Conservation (phyloP, 2,113 vertebrate species). For the Gasterosteus aculeatus region DNA sequence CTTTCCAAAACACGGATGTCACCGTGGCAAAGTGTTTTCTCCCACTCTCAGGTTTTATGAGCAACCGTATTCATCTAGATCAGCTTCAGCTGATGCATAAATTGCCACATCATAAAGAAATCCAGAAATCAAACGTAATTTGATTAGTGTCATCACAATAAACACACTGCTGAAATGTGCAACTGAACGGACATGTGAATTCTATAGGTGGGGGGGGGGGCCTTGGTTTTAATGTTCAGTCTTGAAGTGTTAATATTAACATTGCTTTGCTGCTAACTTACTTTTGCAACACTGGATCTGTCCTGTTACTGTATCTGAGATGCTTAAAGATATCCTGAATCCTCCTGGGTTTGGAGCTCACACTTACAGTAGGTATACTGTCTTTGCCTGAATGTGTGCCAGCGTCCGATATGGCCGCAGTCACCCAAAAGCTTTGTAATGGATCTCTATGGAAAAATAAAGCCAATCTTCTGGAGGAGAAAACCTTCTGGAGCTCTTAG, state of each 20-base stretch:
- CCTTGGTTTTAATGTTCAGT: slow-evolving; percentile 2
- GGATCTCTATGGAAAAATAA: slow-evolving; percentile 72
- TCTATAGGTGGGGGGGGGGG: background rate
- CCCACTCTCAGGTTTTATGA: slow-evolving; percentile 70
- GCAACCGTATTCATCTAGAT: slow-evolving; percentile 65
- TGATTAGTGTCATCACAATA: slow-evolving; percentile 39
- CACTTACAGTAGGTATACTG: slow-evolving; percentile 3
- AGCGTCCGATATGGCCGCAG: slow-evolving; percentile 16
- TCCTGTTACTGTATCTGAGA: slow-evolving; percentile 12
- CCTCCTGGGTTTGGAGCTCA: slow-evolving; percentile 9
- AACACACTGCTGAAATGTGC: slow-evolving; percentile 19
- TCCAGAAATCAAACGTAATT: slow-evolving; percentile 33
- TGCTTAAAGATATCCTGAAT: slow-evolving; percentile 16
- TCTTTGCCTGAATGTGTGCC: slow-evolving; percentile 34
- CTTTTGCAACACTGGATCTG: slow-evolving; percentile 27
- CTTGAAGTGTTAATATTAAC: slow-evolving; percentile 12
- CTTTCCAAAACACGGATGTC: slow-evolving; percentile 66
- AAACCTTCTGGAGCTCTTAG: slow-evolving; percentile 54
- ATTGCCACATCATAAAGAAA: slow-evolving; percentile 41
- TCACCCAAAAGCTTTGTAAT: slow-evolving; percentile 63
- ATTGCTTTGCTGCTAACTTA: slow-evolving; percentile 24
- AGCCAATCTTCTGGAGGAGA: slow-evolving; percentile 67
- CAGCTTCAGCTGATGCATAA: slow-evolving; percentile 63
- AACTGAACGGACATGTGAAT: slow-evolving; percentile 36
- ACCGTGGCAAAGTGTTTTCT: slow-evolving; percentile 58